These are phyloP conservation scores for Phylloscopus trochiloides DNA, from an alignment of 2,113 vertebrate genomes.

Conservation along the genomic window DNA sequence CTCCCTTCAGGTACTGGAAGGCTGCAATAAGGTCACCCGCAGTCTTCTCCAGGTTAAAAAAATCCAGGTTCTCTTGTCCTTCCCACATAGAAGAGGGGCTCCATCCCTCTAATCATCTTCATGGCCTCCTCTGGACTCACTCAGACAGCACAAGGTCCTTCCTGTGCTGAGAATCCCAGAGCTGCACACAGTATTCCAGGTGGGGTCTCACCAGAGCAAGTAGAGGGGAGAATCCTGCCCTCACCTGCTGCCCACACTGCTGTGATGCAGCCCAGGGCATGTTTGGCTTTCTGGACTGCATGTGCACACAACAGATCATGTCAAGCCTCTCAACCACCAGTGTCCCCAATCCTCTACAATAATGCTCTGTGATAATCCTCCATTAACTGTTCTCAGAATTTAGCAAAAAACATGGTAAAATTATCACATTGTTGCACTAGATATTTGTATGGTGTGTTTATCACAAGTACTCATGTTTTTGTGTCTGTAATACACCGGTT, in stretches of 20 bases:
- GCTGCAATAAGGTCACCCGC: background rate
- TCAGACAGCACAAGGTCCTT: background rate
- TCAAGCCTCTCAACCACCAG: background rate
- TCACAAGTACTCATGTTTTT: background rate
- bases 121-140: background rate
- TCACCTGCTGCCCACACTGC: background rate
- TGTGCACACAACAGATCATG: background rate
- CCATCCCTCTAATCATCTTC: background rate
- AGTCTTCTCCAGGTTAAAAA: background rate
- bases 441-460: background rate
- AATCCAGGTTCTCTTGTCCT: background rate
- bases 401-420: background rate
- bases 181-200: background rate
- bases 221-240: background rate
- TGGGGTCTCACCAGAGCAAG: background rate
- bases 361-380: background rate
- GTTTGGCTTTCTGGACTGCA: background rate
- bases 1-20: background rate
- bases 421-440: background rate
- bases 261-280: background rate
- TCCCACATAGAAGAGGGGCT: background rate
- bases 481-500: background rate
- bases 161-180: background rate
- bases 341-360: fast-evolving
- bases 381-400: background rate